Evolutionary conservation across 2,113 vertebrate genomes (phyloP).

Genomic region (Anoplopoma fimbria): DNA sequence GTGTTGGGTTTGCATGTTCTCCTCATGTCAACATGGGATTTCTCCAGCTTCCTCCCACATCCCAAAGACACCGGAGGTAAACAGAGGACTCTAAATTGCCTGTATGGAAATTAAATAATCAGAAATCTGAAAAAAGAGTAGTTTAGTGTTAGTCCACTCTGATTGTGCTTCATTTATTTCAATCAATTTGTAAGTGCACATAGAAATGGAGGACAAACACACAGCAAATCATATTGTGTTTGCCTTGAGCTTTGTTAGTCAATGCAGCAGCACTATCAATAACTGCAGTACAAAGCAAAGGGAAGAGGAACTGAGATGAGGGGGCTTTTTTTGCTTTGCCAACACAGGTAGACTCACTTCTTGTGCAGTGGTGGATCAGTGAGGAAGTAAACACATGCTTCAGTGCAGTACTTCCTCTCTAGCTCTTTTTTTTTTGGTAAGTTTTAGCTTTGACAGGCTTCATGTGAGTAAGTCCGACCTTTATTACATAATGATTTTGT

Average conservation of each 20-base stretch:
- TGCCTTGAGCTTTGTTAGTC: background rate
- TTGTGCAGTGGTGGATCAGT: background rate
- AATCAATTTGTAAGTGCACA: background rate
- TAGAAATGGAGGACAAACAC: background rate
- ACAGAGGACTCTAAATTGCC: background rate
- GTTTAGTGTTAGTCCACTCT: background rate
- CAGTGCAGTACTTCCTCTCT: background rate
- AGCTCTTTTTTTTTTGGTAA: background rate
- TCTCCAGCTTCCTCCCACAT: background rate
- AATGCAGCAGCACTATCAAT: background rate
- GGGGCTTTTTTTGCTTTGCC: constrained; percentile 11
- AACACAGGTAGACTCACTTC: constrained; percentile 11
- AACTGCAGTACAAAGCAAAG: background rate
- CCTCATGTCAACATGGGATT: background rate
- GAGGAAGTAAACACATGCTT: constrained; percentile 27
- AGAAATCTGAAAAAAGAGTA: background rate
- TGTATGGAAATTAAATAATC: background rate
- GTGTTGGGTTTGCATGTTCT: background rate
- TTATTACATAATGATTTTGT: background rate
- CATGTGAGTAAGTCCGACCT: background rate
- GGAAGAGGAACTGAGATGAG: constrained; percentile 50
- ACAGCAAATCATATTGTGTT: background rate
- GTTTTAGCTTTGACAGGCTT: background rate
- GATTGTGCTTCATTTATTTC: constrained; percentile 1
- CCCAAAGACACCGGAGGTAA: too few relatives aligned